Evolutionary conservation across 2,888 invertebrate species (phyloP).

Genomic region (Gymnocheta viridis): DNA sequence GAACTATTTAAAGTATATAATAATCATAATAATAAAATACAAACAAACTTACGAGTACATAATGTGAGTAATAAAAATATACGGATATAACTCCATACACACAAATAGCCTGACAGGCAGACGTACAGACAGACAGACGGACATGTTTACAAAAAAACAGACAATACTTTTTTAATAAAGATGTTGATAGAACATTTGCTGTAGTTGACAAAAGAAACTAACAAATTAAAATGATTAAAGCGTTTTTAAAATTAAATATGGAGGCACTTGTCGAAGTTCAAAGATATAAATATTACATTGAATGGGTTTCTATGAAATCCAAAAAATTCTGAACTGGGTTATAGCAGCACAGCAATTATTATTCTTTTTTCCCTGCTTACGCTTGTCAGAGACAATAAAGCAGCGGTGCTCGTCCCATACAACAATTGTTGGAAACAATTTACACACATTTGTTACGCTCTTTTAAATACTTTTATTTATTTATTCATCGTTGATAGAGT

Average conservation of each 20-base stretch:
- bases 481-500: too few species aligned
- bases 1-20: slow-evolving; percentile 44
- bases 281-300: neutral
- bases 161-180: slow-evolving; percentile 2
- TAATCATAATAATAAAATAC: slow-evolving; percentile 4
- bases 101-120: neutral
- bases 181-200: slow-evolving; percentile 11
- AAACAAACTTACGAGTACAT: slow-evolving; percentile 1
- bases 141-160: neutral
- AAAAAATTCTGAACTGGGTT: too few species aligned
- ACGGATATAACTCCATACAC: slow-evolving; percentile 62
- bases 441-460: too few species aligned
- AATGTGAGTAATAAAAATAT: slow-evolving; percentile 33
- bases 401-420: too few species aligned
- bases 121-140: slow-evolving; percentile 7
- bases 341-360: too few species aligned
- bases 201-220: slow-evolving; percentile 20
- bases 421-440: too few species aligned
- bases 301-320: neutral
- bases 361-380: too few species aligned
- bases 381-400: too few species aligned
- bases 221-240: neutral
- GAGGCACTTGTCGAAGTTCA: neutral
- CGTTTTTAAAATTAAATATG: slow-evolving; percentile 4
- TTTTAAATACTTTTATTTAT: too few species aligned